These are phyloP conservation scores for Hipparchia sbordonii DNA, from an alignment of 2,888 invertebrate genomes.

Conservation along the genomic window DNA sequence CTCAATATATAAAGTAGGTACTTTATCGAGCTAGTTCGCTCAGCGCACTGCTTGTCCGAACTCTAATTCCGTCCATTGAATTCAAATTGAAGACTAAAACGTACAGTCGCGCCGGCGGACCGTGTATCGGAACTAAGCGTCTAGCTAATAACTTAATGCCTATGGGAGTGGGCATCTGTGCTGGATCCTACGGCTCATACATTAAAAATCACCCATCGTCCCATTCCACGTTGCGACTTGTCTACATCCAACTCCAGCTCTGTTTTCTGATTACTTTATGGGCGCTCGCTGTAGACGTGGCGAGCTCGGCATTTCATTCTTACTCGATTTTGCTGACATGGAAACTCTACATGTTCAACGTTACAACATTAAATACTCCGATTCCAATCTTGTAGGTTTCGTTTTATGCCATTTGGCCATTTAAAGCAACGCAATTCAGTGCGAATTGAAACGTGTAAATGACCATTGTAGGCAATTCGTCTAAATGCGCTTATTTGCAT, in stretches of 20 bases:
- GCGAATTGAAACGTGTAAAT: conserved; percentile 75
- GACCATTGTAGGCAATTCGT: conserved; percentile 68
- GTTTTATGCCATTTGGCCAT: conserved; percentile 71
- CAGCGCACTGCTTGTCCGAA: conserved; percentile 53
- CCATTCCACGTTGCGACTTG: conserved; percentile 45
- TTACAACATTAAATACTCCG: conserved; percentile 46
- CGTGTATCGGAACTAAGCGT: conserved; percentile 67
- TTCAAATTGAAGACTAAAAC: conserved; percentile 79
- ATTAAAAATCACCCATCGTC: conserved; percentile 49
- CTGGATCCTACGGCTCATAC: conserved; percentile 45
- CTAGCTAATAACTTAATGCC: conserved; percentile 80
- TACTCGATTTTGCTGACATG: conserved; percentile 60
- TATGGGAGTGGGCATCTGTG: conserved; percentile 72
- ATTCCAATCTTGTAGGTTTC: conserved; percentile 53
- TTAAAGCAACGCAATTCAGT: conserved; percentile 61
- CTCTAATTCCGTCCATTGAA: conserved; percentile 77
- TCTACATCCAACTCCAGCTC: conserved; percentile 46
- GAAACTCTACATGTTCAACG: conserved; percentile 67
- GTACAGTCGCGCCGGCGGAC: conserved; percentile 57
- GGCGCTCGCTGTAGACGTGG: conserved; percentile 19
- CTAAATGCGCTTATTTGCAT: conserved; percentile 75
- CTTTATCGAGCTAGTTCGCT: conserved; percentile 45
- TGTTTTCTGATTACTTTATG: conserved; percentile 49
- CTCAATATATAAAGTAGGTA: conserved; percentile 24
- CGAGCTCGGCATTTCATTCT: conserved; percentile 39